phyloP scores from a whole-genome alignment of 2,888 invertebrate species.

The Mythimna ferrago region DNA sequence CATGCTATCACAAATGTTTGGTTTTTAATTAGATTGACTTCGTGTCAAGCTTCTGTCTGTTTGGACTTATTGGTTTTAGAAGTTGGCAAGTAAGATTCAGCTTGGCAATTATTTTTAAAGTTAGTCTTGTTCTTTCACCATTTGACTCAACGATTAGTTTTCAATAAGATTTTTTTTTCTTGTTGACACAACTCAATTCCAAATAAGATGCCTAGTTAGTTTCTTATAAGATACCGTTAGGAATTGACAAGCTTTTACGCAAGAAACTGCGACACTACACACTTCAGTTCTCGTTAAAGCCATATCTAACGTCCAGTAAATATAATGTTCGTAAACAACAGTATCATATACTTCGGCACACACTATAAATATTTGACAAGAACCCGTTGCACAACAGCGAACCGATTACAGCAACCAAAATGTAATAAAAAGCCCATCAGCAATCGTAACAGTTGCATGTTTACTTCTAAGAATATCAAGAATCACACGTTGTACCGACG shows the following conservation, averaged over 20 bases:
- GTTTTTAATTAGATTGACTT: slow-evolving; percentile 42
- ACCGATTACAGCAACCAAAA: slow-evolving; percentile 34
- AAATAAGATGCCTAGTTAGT: neutral
- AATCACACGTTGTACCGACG: slow-evolving; percentile 79
- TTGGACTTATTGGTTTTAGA: neutral
- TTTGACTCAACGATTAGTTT: neutral
- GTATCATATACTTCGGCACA: slow-evolving; percentile 14
- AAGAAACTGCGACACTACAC: slow-evolving; percentile 23
- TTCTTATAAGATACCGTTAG: neutral
- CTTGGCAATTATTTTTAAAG: slow-evolving; percentile 8
- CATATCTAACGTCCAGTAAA: slow-evolving; percentile 15
- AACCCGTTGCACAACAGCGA: slow-evolving; percentile 29
- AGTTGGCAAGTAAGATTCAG: neutral
- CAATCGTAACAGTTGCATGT: slow-evolving; percentile 67
- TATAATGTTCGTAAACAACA: slow-evolving; percentile 32
- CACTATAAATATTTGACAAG: slow-evolving; percentile 43
- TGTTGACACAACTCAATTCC: neutral
- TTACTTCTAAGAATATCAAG: slow-evolving; percentile 77
- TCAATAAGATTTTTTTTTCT: slow-evolving; percentile 2
- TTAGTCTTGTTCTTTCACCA: neutral
- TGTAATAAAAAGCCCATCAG: slow-evolving; percentile 54
- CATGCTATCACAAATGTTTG: slow-evolving; percentile 41
- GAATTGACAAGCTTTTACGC: neutral
- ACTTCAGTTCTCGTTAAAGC: slow-evolving; percentile 3
- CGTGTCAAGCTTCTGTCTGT: slow-evolving; percentile 9